A percentile compares a stretch with the other conserved stretches of the same genome.
These are phyloP conservation scores for Silurus meridionalis DNA, from an alignment of 2,113 vertebrate species.

Conservation along the genomic window DNA sequence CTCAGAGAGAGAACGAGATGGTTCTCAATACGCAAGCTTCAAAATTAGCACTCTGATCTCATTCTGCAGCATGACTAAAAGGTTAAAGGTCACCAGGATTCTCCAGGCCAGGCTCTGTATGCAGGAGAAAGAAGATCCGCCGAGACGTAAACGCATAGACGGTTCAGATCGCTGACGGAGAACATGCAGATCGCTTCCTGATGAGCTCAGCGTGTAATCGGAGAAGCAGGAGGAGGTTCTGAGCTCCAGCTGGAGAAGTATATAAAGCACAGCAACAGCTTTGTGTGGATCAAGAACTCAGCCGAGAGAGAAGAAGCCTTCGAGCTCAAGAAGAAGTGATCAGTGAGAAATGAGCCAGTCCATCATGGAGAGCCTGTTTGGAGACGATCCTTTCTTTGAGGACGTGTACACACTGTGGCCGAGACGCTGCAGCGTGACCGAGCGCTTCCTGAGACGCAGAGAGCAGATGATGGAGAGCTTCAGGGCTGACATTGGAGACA, in stretches of 20 bases:
- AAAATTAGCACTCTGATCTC: constrained; percentile 58
- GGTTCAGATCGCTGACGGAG: constrained; percentile 60
- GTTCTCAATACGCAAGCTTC: constrained; percentile 13
- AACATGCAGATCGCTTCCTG: constrained; percentile 49
- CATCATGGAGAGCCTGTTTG: constrained; percentile 61
- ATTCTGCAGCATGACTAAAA: constrained; percentile 16
- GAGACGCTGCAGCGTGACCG: constrained; percentile 46
- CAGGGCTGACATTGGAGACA: constrained; percentile 59
- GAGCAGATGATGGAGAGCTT: constrained; percentile 62
- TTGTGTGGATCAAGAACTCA: not conserved
- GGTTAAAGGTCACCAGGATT: not conserved
- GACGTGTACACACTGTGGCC: constrained; percentile 65
- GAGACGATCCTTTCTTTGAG: constrained; percentile 68
- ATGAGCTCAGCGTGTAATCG: constrained; percentile 43
- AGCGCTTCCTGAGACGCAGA: constrained; percentile 65
- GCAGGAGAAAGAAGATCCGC: constrained; percentile 12
- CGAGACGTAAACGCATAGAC: not conserved
- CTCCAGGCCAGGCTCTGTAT: not conserved
- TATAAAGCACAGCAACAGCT: constrained; percentile 26
- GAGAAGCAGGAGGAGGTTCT: constrained; percentile 32
- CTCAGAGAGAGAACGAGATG: not conserved
- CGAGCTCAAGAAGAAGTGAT: not conserved
- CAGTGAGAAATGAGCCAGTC: constrained; percentile 60
- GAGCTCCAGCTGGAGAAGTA: constrained; percentile 6
- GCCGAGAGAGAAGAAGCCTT: not conserved